phyloP scores from a whole-genome alignment of 1,140 invertebrate species.

The Orius insidiosus region DNA sequence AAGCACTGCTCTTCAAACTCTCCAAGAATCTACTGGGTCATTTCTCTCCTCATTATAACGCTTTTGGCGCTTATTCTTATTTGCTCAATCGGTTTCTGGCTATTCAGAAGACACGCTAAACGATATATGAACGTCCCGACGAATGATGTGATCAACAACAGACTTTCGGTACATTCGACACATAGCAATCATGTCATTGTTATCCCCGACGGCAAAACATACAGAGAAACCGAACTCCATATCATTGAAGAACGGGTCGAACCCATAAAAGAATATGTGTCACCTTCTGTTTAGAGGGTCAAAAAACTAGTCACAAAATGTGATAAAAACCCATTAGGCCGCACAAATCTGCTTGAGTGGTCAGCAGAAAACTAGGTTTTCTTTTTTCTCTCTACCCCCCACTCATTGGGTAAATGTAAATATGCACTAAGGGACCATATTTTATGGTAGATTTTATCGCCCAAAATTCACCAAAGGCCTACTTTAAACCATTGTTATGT shows the following conservation, averaged over 20 bases:
- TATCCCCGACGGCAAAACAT: slow-evolving; percentile 58
- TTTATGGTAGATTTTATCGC: no score
- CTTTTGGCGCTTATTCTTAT: slow-evolving; percentile 23
- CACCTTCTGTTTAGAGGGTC: no score
- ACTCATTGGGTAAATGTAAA: no score
- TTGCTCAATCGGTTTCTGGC: slow-evolving; percentile 7
- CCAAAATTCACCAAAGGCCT: no score
- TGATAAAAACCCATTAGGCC: no score
- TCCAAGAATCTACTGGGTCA: slow-evolving; percentile 10
- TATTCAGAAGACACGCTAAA: slow-evolving; percentile 21
- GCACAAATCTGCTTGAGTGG: no score
- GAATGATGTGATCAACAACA: slow-evolving; percentile 15
- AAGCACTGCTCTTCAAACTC: slow-evolving; percentile 17
- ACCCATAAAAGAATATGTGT: slow-evolving; percentile 29
- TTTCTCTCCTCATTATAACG: slow-evolving; percentile 18
- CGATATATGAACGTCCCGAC: slow-evolving; percentile 31
- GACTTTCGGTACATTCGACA: slow-evolving; percentile 15
- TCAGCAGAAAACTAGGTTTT: no score
- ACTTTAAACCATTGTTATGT: no score
- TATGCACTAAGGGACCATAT: no score
- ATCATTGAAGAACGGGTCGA: slow-evolving; percentile 66
- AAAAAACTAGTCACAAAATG: no score
- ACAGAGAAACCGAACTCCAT: slow-evolving; percentile 66
- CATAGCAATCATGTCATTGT: slow-evolving; percentile 31
- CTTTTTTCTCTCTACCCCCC: no score